Base-by-base conservation (phyloP, 92 coral and sea anemone genomes). In the Scolanthus callimorphus region DNA sequence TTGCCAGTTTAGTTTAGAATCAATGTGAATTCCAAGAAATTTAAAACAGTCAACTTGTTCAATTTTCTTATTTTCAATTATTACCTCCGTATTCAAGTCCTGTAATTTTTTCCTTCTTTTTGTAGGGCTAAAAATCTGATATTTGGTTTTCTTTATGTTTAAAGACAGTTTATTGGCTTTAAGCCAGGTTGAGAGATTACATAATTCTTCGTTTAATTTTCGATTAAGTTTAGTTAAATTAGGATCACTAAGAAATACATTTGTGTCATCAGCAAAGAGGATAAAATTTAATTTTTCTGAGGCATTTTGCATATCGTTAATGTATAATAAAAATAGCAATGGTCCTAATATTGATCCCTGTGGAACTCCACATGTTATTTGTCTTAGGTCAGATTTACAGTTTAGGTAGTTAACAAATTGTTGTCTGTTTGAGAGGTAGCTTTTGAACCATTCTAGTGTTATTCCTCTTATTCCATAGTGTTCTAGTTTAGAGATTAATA, bases 261-360 rank as follows among this genome's bases (percentile, higher is more conserved):
- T 76, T 50, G 79, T 31, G 50, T 63, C 85, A 37, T 78, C 84
- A 4, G 84, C 84, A 70, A 78, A 78, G 28, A 78, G 67, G 41
- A 68, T 70, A 59, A 78, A 62, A n/a, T 71, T 46, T 15, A 78
- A 47, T 20, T 24, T 41, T 17, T 29, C 38, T 2, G 72, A 46
- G 27, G 70, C 51, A 49, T 74, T 34, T 34, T 34, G 41, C 41
- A 34, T 34, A 34, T 51, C 57, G 27, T 51, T 51, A 13, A 51
- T 51, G 26, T 51, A 51, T 51, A 51, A 2, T 12, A 51, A 51
- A 13, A 51, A 51, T 22, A 51, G 29, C 8, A 20, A 12, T 19
- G 57, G 57, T 0, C 57, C 57, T 2, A 51, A 13, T 12, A 51
- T 20, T 13, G 57, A 51, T 2, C 57, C 1, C 26, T 51, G 4